Percentiles rank a stretch among this genome's conserved stretches.
phyloP scores from a whole-genome alignment of 2,888 invertebrate genomes.

The Mesorhabditis sp. region DNA sequence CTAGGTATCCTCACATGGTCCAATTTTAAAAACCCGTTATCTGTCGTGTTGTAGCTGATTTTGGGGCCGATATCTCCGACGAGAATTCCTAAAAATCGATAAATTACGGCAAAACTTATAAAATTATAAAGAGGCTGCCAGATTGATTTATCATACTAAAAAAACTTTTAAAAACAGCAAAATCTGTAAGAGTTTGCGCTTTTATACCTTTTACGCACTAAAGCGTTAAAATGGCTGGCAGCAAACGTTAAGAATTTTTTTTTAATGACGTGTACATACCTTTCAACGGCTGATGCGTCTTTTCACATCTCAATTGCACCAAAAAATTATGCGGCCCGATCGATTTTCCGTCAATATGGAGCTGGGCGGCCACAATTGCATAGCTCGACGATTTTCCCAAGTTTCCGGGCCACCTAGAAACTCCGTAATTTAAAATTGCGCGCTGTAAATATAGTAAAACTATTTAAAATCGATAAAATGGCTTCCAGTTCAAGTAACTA shows the following conservation, averaged over 20 bases:
- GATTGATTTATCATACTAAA: background rate
- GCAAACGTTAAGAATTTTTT: no score
- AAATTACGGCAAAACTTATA: no score
- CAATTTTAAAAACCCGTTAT: constrained; percentile 87
- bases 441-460: background rate
- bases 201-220: no score
- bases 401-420: constrained; percentile 35
- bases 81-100: constrained; percentile 68
- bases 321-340: constrained; percentile 88
- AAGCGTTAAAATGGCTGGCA: no score
- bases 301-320: constrained; percentile 81
- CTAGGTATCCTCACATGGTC: constrained; percentile 81
- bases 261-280: constrained; percentile 1
- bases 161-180: background rate
- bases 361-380: constrained; percentile 85
- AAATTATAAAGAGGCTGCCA: no score
- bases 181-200: no score
- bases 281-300: constrained; percentile 74
- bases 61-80: constrained; percentile 92
- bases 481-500: background rate
- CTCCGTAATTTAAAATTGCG: background rate
- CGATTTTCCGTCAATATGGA: constrained; percentile 77
- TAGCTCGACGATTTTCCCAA: constrained; percentile 77
- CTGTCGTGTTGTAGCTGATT: constrained; percentile 83
- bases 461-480: background rate